These are phyloP conservation scores for Henicopernis longicauda DNA, from an alignment of 2,113 vertebrate genomes.

Conservation along the genomic window DNA sequence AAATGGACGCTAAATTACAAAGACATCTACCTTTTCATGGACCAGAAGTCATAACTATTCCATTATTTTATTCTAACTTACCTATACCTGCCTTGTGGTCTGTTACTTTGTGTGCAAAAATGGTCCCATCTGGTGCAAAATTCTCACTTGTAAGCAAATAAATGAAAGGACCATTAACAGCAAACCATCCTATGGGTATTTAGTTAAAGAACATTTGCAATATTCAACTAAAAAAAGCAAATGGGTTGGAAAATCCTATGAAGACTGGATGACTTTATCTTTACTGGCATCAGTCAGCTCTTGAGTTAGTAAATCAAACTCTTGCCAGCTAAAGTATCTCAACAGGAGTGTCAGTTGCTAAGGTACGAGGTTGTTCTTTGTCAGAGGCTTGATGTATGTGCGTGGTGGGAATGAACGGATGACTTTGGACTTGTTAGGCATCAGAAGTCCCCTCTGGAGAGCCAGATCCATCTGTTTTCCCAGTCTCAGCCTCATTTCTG, in stretches of 20 bases:
- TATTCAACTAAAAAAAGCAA: background rate
- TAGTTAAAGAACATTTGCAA: background rate
- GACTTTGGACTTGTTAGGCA: background rate
- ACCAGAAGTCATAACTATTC: background rate
- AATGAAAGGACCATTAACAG: background rate
- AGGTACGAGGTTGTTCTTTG: background rate
- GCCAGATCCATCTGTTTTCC: background rate
- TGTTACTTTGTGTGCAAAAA: background rate
- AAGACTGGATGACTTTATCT: background rate
- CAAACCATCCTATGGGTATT: background rate
- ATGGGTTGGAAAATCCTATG: background rate
- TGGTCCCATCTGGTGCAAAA: background rate
- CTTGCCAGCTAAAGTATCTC: constrained; percentile 38
- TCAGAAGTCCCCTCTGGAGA: background rate
- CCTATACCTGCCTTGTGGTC: background rate
- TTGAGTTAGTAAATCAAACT: constrained; percentile 8
- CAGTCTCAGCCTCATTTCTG: background rate
- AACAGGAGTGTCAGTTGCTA: background rate
- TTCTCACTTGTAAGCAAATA: background rate
- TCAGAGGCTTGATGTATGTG: constrained; percentile 11
- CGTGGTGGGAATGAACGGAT: background rate
- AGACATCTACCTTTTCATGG: background rate
- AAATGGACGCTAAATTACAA: background rate
- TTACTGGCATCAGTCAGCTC: background rate
- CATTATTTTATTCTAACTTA: background rate